These are phyloP conservation scores for Eubasilissa regina DNA, from an alignment of 1,140 invertebrate genomes.

Conservation along the genomic window DNA sequence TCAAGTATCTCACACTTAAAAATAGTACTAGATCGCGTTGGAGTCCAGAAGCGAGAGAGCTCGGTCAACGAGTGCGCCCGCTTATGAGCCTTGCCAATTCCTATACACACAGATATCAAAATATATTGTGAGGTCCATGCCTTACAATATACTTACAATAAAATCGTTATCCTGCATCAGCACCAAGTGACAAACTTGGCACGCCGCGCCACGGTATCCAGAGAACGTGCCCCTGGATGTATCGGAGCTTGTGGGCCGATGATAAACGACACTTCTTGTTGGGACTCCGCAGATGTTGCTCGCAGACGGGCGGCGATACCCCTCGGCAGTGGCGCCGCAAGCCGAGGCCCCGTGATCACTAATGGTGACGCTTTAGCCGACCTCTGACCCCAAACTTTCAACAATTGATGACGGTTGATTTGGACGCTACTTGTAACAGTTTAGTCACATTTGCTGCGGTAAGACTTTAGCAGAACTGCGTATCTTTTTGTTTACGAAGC, in stretches of 20 bases:
- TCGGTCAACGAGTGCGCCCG: too few species aligned
- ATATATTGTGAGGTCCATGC: too few species aligned
- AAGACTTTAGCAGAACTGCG: too few species aligned
- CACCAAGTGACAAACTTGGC: not conserved
- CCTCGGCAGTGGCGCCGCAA: conserved; percentile 25
- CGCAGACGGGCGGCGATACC: not conserved
- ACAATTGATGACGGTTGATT: conserved; percentile 41
- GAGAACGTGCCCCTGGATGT: conserved; percentile 21
- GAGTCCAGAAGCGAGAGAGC: too few species aligned
- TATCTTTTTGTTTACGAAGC: too few species aligned
- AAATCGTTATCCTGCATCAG: too few species aligned
- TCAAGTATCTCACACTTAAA: too few species aligned
- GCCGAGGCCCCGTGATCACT: conserved; percentile 23
- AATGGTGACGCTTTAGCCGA: conserved; percentile 16
- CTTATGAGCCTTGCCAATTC: too few species aligned
- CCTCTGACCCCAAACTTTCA: conserved; percentile 24
- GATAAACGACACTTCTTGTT: conserved; percentile 48
- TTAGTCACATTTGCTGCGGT: conserved; percentile 1
- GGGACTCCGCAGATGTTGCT: conserved; percentile 26
- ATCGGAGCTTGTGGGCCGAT: conserved; percentile 23
- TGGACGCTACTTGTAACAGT: conserved; percentile 19
- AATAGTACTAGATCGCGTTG: too few species aligned
- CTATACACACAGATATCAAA: too few species aligned
- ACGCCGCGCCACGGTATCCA: not conserved
- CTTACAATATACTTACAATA: too few species aligned